A percentile compares a stretch with the other conserved stretches of the same genome.
phyloP scores from a whole-genome alignment of 1,140 invertebrate species.

The Bilobella aurantiaca region DNA sequence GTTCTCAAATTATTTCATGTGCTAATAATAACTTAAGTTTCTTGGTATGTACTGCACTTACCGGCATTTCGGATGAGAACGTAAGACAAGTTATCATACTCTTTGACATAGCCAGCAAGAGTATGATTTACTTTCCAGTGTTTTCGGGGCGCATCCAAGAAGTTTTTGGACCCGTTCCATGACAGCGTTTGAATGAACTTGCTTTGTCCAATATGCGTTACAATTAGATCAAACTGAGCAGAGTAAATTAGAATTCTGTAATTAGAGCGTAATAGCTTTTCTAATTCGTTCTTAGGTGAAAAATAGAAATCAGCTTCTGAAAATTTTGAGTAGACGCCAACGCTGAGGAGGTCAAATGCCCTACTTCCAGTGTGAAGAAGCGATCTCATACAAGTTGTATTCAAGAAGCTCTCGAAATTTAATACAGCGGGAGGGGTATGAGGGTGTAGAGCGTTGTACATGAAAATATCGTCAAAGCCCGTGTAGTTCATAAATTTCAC shows the following conservation, averaged over 20 bases:
- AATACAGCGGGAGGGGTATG: not conserved
- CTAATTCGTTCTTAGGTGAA: not conserved
- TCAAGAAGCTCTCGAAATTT: not conserved
- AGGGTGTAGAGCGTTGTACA: not conserved
- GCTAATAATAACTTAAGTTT: no score
- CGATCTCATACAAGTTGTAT: not conserved
- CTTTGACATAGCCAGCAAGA: conserved; percentile 1
- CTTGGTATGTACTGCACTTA: no score
- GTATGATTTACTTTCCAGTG: not conserved
- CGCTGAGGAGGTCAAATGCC: not conserved
- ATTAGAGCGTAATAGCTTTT: not conserved
- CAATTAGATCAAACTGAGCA: conserved; percentile 7
- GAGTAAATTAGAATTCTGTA: not conserved
- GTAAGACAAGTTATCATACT: not conserved
- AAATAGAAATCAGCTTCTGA: not conserved
- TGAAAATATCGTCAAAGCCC: not conserved
- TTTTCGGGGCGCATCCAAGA: not conserved
- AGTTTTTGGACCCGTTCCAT: not conserved
- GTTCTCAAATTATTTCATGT: no score
- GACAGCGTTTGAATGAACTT: not conserved
- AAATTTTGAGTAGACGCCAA: not conserved
- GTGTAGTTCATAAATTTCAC: not conserved
- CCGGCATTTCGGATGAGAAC: not conserved
- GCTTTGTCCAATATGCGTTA: not conserved
- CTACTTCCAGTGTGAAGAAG: not conserved